These are phyloP conservation scores for Protophormia terraenovae DNA, from an alignment of 2,888 invertebrate species.

Conservation along the genomic window DNA sequence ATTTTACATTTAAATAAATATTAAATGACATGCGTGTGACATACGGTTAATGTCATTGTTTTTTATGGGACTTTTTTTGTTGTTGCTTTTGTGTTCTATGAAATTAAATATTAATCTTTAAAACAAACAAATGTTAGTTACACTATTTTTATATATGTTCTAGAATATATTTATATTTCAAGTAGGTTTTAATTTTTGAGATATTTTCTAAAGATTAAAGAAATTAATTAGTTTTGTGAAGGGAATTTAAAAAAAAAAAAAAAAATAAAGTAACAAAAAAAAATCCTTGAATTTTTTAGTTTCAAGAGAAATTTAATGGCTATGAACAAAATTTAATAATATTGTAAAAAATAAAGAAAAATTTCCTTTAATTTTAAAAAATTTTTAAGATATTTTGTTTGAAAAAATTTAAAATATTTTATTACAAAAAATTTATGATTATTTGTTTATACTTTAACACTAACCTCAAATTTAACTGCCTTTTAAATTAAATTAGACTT, in stretches of 20 bases:
- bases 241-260: neutral
- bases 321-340: no score
- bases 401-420: no score
- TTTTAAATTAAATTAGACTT: neutral
- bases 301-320: no score
- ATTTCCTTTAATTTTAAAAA: no score
- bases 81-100: neutral
- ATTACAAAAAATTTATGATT: no score
- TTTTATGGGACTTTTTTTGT: neutral
- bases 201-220: conserved; percentile 22
- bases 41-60: conserved; percentile 63
- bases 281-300: no score
- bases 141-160: neutral
- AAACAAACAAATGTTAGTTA: neutral
- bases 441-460: neutral
- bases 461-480: no score
- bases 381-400: no score
- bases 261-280: no score
- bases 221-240: conserved; percentile 38
- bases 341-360: no score
- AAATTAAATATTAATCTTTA: conserved; percentile 6
- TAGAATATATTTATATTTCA: neutral
- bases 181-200: neutral
- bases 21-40: conserved; percentile 68
- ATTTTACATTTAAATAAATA: neutral